phyloP scores from a whole-genome alignment of 2,113 vertebrate genomes.

The Oreochromis spilurus region DNA sequence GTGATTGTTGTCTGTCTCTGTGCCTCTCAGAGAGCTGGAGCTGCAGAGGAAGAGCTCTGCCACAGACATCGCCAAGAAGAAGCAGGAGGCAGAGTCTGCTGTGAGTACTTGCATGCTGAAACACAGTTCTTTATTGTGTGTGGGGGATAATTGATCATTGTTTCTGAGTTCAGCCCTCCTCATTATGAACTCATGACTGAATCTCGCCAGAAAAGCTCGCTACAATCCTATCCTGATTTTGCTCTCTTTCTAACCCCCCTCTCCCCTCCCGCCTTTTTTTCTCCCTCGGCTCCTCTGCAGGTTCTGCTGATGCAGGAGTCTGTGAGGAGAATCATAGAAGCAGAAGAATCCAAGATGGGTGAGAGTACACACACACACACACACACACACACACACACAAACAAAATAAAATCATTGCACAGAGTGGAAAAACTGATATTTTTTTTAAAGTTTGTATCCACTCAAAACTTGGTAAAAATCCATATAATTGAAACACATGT shows the following conservation, averaged over 20 bases:
- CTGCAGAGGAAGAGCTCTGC: conserved; percentile 88
- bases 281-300: conserved; percentile 63
- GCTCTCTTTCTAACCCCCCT: background rate
- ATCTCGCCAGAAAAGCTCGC: conserved; percentile 7
- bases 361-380: conserved; percentile 35
- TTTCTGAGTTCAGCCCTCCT: conserved; percentile 13
- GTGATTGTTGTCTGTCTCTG: conserved; percentile 28
- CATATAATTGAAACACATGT: conserved; percentile 36
- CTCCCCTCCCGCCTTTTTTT: background rate
- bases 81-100: conserved; percentile 91
- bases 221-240: conserved; percentile 5
- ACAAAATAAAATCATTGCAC: background rate
- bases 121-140: background rate
- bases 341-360: conserved; percentile 96
- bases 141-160: conserved; percentile 28
- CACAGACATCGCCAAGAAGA: conserved; percentile 86
- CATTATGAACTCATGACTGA: conserved; percentile 12
- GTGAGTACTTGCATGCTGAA: conserved; percentile 72
- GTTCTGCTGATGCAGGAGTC: conserved; percentile 96
- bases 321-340: conserved; percentile 90
- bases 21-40: conserved; percentile 82
- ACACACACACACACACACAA: background rate
- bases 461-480: conserved; percentile 24
- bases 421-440: background rate
- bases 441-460: background rate